Evolutionary conservation across 2,797 vertebrate genomes (phyloP).

Genomic region (Anas bahamensis): DNA sequence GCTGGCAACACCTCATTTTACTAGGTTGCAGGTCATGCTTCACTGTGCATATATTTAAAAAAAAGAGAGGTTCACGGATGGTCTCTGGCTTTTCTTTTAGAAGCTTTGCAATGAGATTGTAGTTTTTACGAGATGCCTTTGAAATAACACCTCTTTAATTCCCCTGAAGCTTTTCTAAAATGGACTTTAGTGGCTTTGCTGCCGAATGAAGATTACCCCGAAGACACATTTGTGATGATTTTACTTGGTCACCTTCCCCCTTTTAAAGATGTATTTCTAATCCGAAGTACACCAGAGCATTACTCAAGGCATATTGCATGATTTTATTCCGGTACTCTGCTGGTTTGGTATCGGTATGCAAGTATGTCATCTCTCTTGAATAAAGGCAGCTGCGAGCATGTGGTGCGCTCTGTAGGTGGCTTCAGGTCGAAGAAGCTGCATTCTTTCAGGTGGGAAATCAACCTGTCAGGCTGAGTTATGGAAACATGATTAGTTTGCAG

Average conservation of each 20-base stretch:
- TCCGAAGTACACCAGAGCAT: conserved; percentile 14
- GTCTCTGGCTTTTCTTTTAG: conserved; percentile 44
- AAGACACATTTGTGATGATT: conserved; percentile 51
- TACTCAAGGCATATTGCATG: conserved; percentile 26
- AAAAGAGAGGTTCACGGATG: background rate
- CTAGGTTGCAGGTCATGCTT: background rate
- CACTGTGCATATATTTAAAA: background rate
- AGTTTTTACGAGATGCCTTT: conserved; percentile 52
- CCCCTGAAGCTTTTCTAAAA: conserved; percentile 35
- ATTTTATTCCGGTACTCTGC: conserved; percentile 12
- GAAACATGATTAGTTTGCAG: conserved; percentile 78
- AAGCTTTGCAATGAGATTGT: conserved; percentile 33
- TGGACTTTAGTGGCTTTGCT: conserved; percentile 44
- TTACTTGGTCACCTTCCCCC: conserved; percentile 57
- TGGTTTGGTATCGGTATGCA: background rate
- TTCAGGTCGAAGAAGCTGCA: conserved; percentile 46
- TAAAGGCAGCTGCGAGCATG: conserved; percentile 23
- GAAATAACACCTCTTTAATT: conserved; percentile 45
- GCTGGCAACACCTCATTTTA: background rate
- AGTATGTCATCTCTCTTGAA: background rate
- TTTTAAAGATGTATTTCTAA: conserved; percentile 67
- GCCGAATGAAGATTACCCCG: conserved; percentile 31
- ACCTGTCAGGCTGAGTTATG: conserved; percentile 74
- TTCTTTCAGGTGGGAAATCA: conserved; percentile 75
- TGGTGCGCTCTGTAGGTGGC: conserved; percentile 72